Evolutionary conservation across 2,888 invertebrate genomes (phyloP), one percentile per base, ranked within the genome.

Genomic region (Stenotaenia linearis): DNA sequence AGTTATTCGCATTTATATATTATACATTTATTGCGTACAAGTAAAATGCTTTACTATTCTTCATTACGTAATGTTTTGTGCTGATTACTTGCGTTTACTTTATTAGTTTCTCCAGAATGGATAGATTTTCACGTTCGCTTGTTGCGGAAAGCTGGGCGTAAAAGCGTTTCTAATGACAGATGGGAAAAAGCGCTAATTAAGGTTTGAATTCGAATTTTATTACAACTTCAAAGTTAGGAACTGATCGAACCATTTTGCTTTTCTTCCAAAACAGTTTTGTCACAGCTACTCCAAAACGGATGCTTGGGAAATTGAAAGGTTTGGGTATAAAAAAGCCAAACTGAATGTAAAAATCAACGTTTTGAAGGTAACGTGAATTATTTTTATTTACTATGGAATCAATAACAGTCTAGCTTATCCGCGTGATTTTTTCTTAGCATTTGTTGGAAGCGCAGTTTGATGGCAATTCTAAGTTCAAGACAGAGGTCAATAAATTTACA

Each of bases 371-470:
- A 86, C 84, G 80, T n/a, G 21, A 40, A n/a, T 69, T 23, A 15
- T 23, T 9, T 69, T 69, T 74, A n/a, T 32, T 25, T 12, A 69
- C 9, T 25, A 15, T 9, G 6, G 9, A 15, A 69, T 69, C n/a
- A n/a, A n/a, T n/a, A n/a, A n/a, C n/a, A n/a, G n/a, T n/a, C n/a
- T n/a, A n/a, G n/a, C n/a, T n/a, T n/a, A n/a, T n/a, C n/a, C n/a
- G n/a, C n/a, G n/a, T 30, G 69, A 81, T 83, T 87, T 80, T 75
- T 80, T 74, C 83, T 7, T 88, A 96, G 95, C 91, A 92, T 85
- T 89, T 98, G 80, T 88, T 97, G 81, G 98, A 98, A 87, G 91
- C 92, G 84, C 98, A 99, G 87, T 99, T 99, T 88, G 97, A 98
- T 86, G 90, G 91, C 84, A 96, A 99, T 88, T 89, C 90, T 23